Evolutionary conservation across 2,797 vertebrate species (phyloP).

Genomic region (Hippoglossus hippoglossus): DNA sequence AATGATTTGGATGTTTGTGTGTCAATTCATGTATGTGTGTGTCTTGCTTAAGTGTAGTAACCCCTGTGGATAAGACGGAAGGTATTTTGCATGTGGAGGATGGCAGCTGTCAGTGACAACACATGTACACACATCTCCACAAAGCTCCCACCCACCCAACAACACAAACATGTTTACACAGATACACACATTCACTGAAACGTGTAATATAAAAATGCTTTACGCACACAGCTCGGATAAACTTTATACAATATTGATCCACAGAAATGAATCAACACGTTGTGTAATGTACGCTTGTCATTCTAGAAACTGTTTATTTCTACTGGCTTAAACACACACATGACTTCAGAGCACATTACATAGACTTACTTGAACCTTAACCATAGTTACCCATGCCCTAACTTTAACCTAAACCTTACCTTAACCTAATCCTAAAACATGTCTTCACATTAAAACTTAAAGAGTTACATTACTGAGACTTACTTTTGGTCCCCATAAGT

Average conservation of each 20-base stretch:
- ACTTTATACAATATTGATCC: not conserved
- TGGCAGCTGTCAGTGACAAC: slow-evolving; percentile 38
- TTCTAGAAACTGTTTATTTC: slow-evolving; percentile 46
- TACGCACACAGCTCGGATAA: not conserved
- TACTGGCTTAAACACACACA: slow-evolving; percentile 25
- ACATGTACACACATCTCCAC: slow-evolving; percentile 1
- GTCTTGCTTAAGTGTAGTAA: slow-evolving; percentile 23
- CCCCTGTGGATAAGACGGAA: slow-evolving; percentile 9
- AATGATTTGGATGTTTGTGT: slow-evolving; percentile 16
- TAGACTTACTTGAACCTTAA: no score
- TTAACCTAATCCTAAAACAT: no score
- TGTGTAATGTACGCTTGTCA: not conserved
- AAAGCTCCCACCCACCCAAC: not conserved
- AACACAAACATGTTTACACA: slow-evolving; percentile 5
- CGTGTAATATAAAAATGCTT: not conserved
- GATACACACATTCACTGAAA: not conserved
- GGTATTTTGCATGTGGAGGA: slow-evolving; percentile 7
- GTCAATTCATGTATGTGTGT: slow-evolving; percentile 5
- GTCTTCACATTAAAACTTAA: no score
- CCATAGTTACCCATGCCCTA: no score
- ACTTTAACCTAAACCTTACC: no score
- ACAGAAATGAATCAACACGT: slow-evolving; percentile 37
- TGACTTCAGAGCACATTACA: not conserved
- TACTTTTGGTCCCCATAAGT: no score
- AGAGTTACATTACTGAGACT: no score